Evolutionary conservation across 2,888 invertebrate species (phyloP).

Genomic region (Himalopsyche japonica): DNA sequence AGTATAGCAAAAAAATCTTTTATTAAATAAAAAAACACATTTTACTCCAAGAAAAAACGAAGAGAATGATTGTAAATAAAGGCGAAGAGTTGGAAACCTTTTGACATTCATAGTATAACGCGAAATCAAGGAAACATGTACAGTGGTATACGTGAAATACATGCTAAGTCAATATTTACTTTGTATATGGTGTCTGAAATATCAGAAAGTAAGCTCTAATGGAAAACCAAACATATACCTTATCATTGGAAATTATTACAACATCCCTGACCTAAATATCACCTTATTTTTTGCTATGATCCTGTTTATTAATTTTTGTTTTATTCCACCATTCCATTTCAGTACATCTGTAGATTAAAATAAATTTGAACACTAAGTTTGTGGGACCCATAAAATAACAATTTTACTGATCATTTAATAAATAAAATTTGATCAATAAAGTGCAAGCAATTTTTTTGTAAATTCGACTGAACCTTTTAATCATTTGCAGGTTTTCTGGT

Average conservation of each 20-base stretch:
- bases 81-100: neutral
- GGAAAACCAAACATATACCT: neutral
- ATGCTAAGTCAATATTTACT: neutral
- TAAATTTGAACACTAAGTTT: too few species aligned
- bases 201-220: neutral
- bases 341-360: too few species aligned
- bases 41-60: neutral
- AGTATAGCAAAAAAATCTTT: neutral
- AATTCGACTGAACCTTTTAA: too few species aligned
- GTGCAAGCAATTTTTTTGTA: too few species aligned
- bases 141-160: neutral
- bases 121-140: neutral
- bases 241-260: neutral
- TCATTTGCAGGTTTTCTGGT: too few species aligned
- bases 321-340: too few species aligned
- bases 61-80: neutral
- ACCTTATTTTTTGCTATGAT: neutral
- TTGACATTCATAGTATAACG: neutral
- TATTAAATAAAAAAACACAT: neutral
- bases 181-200: neutral
- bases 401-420: too few species aligned
- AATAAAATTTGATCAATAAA: too few species aligned
- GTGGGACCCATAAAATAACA: too few species aligned
- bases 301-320: too few species aligned
- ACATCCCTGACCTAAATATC: neutral